A percentile compares a stretch with the other conserved stretches of the same genome.
These are phyloP conservation scores for Talpa occidentalis DNA, from an alignment of 2,113 vertebrate genomes.

Conservation along the genomic window DNA sequence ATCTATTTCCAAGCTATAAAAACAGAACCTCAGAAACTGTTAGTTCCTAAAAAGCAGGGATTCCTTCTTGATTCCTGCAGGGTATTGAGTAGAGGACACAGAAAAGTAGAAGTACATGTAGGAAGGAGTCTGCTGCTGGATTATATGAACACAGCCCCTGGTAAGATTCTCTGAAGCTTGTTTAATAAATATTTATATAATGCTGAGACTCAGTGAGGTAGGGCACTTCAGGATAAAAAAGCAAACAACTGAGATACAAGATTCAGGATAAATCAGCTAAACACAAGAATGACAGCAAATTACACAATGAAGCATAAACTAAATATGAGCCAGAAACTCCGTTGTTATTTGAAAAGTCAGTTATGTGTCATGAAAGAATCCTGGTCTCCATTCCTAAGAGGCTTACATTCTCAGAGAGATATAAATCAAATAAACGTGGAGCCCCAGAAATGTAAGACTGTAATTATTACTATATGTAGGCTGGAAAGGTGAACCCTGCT, in stretches of 20 bases:
- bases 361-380: background rate
- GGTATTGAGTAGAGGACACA: background rate
- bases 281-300: constrained; percentile 34
- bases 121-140: fast-evolving
- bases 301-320: constrained; percentile 41
- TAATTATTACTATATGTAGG: background rate
- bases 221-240: constrained; percentile 10
- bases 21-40: background rate
- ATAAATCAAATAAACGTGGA: background rate
- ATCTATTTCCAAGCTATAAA: background rate
- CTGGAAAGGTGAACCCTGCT: background rate
- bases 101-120: fast-evolving
- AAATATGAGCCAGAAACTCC: constrained; percentile 20
- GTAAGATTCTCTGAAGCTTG: background rate
- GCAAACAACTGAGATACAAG: background rate
- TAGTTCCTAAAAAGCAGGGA: background rate
- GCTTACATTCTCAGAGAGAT: background rate
- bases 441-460: background rate
- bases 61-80: background rate
- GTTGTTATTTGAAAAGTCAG: constrained; percentile 58
- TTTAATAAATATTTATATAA: constrained; percentile 53
- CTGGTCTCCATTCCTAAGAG: constrained; percentile 14
- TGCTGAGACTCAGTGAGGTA: background rate
- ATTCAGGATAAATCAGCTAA: constrained; percentile 27
- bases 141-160: no score